Evolutionary conservation across 2,113 vertebrate species (phyloP), one percentile per base, ranked within the genome.

Genomic region (Antechinus flavipes): DNA sequence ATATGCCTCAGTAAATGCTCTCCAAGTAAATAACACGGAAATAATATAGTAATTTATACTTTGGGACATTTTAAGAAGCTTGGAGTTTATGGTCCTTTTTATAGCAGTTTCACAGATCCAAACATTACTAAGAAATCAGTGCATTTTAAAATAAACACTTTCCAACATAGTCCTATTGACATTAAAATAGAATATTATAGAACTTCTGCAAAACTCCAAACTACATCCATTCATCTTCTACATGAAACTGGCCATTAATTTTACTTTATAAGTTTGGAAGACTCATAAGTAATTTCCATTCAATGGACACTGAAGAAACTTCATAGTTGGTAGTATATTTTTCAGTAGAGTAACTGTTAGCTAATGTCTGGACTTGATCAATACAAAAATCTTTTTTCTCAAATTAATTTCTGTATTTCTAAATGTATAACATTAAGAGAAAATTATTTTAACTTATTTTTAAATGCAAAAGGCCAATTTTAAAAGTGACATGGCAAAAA

Each of bases 381-480:
- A 35, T 61, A 76, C 54, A 95, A 97, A 97, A 56, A 9, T 95
- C 91, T 56, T 97, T 95, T 89, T 96, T 84, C n/a, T 42, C 68
- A 84, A 84, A 42, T 84, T 42, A 84, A 84, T 84, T 84, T 26
- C 30, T 27, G n/a, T 30, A 27, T 68, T 89, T 95, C 91, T 96
- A 92, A 93, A 91, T 50, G 49, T 0, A 54, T 68, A 27, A 50
- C 19, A 42, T 42, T 84, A 42, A 42, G 68, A 84, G 3, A 8
- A 55, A 95, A 91, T 24, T 19, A 12, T 35, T 90, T 95, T 92
- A 3, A 0, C 53, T 94, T 96, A 24, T 91, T 96, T 84, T 96
- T 94, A 56, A n/a, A 98, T 96, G 97, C 95, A 93, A 97, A 98
- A 97, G 97, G 93, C 94, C 89, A 98, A 98, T 98, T 98, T 97